phyloP scores from a whole-genome alignment of 23 tunicate genomes.

The Ciona savignyi region DNA sequence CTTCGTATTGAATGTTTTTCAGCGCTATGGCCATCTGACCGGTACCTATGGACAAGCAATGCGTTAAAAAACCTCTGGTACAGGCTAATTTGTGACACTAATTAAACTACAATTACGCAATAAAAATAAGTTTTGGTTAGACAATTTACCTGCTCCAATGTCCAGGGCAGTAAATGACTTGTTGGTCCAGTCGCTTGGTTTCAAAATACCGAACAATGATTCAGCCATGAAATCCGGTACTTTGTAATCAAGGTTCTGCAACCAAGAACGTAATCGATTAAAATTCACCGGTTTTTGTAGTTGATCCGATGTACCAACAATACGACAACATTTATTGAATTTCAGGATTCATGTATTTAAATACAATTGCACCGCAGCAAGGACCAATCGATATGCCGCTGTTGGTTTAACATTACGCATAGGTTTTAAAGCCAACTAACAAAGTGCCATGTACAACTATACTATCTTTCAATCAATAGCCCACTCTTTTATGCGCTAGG shows the following conservation, averaged over 20 bases:
- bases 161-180: conserved; percentile 25
- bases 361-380: too few species aligned
- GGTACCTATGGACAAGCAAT: conserved; percentile 32
- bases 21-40: conserved; percentile 76
- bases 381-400: too few species aligned
- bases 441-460: too few species aligned
- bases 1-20: conserved; percentile 20
- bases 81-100: too few species aligned
- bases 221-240: conserved; percentile 70
- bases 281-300: neutral
- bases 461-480: too few species aligned
- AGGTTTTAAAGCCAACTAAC: too few species aligned
- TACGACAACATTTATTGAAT: neutral
- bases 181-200: conserved; percentile 17
- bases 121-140: too few species aligned
- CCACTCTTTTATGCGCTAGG: too few species aligned
- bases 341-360: neutral
- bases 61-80: neutral
- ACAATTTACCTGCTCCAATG: conserved; percentile 68
- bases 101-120: too few species aligned
- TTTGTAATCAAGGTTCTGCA: conserved; percentile 56
- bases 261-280: too few species aligned
- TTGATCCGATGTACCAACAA: neutral
- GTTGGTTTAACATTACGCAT: too few species aligned
- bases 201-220: conserved; percentile 14